phyloP scores from a whole-genome alignment of 2,797 vertebrate genomes.

The Lemur catta region DNA sequence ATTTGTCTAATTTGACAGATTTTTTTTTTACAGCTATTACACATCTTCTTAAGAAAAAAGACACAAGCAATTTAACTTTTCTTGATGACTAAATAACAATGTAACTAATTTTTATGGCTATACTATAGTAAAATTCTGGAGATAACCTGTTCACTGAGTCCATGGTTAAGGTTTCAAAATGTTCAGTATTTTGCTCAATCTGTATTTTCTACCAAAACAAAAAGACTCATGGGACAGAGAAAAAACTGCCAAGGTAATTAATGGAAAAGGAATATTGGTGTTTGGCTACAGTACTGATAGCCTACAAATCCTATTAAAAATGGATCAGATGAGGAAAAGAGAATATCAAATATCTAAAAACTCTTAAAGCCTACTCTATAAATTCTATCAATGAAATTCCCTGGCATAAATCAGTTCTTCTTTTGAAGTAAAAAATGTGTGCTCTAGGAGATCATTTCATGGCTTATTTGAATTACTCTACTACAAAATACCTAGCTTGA shows the following conservation, averaged over 20 bases:
- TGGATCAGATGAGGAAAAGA: background rate
- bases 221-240: background rate
- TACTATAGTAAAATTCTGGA: background rate
- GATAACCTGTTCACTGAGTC: background rate
- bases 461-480: background rate
- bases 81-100: background rate
- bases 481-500: background rate
- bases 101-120: background rate
- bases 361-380: background rate
- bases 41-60: background rate
- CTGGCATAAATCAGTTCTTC: background rate
- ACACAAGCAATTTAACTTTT: conserved; percentile 14
- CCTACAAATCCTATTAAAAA: background rate
- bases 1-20: conserved; percentile 12
- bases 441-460: background rate
- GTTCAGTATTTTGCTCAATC: background rate
- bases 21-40: background rate
- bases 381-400: background rate
- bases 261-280: background rate
- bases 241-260: background rate
- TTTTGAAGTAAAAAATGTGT: background rate
- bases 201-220: background rate
- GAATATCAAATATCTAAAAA: background rate
- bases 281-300: background rate
- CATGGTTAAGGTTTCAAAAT: conserved; percentile 19